Percentiles rank a stretch among this genome's conserved stretches.
phyloP scores from a whole-genome alignment of 2,888 invertebrate species.

The Enchytraeus crypticus region DNA sequence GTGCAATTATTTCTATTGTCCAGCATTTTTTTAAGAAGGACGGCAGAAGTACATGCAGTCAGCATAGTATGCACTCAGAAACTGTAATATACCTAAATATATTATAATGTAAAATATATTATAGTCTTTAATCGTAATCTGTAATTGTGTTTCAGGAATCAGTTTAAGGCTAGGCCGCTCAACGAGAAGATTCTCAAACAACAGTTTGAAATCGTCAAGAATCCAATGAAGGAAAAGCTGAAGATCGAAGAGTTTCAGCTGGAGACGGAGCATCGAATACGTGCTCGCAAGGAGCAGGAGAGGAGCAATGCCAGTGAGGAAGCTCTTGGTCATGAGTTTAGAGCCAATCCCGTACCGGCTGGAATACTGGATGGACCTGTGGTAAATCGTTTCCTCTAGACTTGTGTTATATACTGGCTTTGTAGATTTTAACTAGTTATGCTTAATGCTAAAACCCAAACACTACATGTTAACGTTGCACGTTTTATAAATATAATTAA shows the following conservation, averaged over 20 bases:
- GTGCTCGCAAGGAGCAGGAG: constrained; percentile 18
- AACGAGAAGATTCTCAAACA: constrained; percentile 57
- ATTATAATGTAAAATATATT: too few relatives aligned
- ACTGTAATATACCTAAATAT: too few relatives aligned
- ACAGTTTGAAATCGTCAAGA: constrained; percentile 49
- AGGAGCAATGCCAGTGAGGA: constrained; percentile 30
- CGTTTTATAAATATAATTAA: too few relatives aligned
- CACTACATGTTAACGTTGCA: too few relatives aligned
- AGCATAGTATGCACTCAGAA: too few relatives aligned
- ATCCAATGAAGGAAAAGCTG: constrained; percentile 55
- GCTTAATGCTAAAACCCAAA: too few relatives aligned
- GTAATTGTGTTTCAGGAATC: constrained; percentile 48
- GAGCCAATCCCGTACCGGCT: constrained; percentile 62
- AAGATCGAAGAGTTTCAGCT: constrained; percentile 56
- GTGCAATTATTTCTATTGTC: too few relatives aligned
- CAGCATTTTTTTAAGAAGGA: too few relatives aligned
- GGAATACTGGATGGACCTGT: constrained; percentile 37
- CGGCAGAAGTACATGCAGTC: too few relatives aligned
- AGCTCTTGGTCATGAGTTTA: constrained; percentile 59
- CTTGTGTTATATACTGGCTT: not conserved
- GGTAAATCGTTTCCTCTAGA: constrained; percentile 28
- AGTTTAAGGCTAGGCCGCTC: constrained; percentile 62
- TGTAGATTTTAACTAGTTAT: too few relatives aligned
- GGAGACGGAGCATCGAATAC: constrained; percentile 21
- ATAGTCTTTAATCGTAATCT: too few relatives aligned